phyloP scores from a whole-genome alignment of 2,797 vertebrate genomes.

The Amniataba percoides region DNA sequence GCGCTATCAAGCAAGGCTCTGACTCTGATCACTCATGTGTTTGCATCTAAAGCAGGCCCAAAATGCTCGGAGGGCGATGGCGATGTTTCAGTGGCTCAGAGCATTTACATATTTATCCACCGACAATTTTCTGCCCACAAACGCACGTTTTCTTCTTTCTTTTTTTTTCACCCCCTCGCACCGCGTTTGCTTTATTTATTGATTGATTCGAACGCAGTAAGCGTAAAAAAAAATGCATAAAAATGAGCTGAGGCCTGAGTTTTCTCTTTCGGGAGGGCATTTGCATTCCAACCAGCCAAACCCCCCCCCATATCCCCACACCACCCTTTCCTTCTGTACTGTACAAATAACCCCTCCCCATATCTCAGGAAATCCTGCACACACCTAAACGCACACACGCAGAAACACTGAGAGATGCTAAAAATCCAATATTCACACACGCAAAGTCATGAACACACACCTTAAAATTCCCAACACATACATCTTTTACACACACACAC shows the following conservation, averaged over 20 bases:
- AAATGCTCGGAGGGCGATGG: slow-evolving; percentile 71
- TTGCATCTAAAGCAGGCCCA: slow-evolving; percentile 78
- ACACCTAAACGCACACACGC: slow-evolving; percentile 24
- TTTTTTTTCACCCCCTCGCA: not conserved
- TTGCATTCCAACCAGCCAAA: slow-evolving; percentile 76
- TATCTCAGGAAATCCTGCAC: slow-evolving; percentile 47
- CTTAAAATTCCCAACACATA: slow-evolving; percentile 50
- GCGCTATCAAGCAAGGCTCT: slow-evolving; percentile 64
- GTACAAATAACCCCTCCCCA: slow-evolving; percentile 51
- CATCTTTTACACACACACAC: slow-evolving; percentile 42
- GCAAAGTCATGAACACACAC: slow-evolving; percentile 35
- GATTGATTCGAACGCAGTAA: slow-evolving; percentile 71
- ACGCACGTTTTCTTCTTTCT: slow-evolving; percentile 45
- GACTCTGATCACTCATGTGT: slow-evolving; percentile 75
- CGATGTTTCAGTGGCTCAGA: slow-evolving; percentile 64
- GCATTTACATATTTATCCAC: slow-evolving; percentile 82
- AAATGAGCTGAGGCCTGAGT: slow-evolving; percentile 78
- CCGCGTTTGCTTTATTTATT: slow-evolving; percentile 73
- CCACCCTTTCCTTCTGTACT: slow-evolving; percentile 40
- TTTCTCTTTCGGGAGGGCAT: slow-evolving; percentile 81
- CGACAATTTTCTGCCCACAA: slow-evolving; percentile 66
- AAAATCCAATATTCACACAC: slow-evolving; percentile 49
- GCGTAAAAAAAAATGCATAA: slow-evolving; percentile 64
- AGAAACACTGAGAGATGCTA: slow-evolving; percentile 9
- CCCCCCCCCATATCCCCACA: not conserved